phyloP scores from a whole-genome alignment of 1,140 invertebrate species.

The Bombus sibiricus region DNA sequence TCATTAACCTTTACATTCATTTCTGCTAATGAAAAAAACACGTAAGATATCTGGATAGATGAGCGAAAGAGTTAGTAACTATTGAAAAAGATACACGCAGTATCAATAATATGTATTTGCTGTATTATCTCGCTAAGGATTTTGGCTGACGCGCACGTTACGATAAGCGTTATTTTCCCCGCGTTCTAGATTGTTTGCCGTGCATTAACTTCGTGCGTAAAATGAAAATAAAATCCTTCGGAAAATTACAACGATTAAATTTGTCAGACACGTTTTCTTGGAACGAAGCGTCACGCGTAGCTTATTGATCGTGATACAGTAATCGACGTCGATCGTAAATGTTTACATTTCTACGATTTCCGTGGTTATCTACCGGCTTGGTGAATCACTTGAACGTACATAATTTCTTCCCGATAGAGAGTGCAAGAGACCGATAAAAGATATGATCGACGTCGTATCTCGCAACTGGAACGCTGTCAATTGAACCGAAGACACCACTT shows the following conservation, averaged over 20 bases:
- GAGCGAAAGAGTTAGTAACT: not conserved
- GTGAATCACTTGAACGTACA: conserved; percentile 1
- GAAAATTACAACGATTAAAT: not conserved
- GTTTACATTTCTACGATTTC: not conserved
- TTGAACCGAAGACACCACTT: conserved; percentile 62
- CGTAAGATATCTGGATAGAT: not conserved
- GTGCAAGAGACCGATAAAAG: conserved; percentile 46
- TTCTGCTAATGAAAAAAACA: not conserved
- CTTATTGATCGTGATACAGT: not conserved
- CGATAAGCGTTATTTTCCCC: conserved; percentile 41
- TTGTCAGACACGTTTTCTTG: not conserved
- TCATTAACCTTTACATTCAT: not conserved
- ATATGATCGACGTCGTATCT: conserved; percentile 45
- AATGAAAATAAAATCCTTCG: not conserved
- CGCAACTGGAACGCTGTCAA: conserved; percentile 53
- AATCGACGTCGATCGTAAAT: not conserved
- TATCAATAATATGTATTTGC: not conserved
- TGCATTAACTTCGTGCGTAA: not conserved
- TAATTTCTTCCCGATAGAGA: conserved; percentile 11
- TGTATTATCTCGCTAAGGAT: not conserved
- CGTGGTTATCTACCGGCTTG: conserved; percentile 4
- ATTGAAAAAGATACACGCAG: conserved; percentile 1
- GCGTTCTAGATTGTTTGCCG: not conserved
- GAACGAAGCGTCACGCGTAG: not conserved
- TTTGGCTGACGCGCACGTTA: conserved; percentile 26